phyloP scores from a whole-genome alignment of 1,140 invertebrate genomes.

The Pantala flavescens region DNA sequence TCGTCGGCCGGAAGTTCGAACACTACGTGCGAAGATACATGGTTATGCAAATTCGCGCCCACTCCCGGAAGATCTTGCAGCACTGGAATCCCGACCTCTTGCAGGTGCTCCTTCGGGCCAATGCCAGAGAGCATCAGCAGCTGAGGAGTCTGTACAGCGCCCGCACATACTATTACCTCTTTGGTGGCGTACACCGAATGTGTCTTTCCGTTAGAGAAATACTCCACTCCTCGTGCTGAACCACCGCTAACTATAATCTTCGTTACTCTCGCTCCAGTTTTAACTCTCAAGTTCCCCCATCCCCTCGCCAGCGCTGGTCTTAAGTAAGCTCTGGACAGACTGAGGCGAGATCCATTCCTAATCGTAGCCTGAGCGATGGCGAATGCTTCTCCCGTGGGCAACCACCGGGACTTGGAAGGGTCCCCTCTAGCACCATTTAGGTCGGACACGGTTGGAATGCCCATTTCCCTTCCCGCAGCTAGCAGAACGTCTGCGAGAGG shows the following conservation, averaged over 20 bases:
- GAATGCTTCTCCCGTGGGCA: constrained; percentile 22
- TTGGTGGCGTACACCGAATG: constrained; percentile 37
- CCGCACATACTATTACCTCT: constrained; percentile 60
- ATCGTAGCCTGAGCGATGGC: constrained; percentile 40
- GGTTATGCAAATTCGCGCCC: constrained; percentile 42
- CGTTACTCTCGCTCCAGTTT: constrained; percentile 33
- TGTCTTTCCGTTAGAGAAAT: constrained; percentile 20
- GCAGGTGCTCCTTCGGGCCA: constrained; percentile 50
- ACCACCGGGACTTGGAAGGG: background rate
- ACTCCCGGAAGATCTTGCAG: constrained; percentile 37
- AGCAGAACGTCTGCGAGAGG: constrained; percentile 43
- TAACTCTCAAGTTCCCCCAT: constrained; percentile 35
- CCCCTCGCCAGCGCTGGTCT: constrained; percentile 30
- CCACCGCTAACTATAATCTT: constrained; percentile 38
- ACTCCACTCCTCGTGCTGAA: constrained; percentile 40
- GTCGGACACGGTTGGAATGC: constrained; percentile 42
- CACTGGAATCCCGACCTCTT: constrained; percentile 35
- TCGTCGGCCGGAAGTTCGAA: background rate
- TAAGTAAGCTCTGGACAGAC: constrained; percentile 43
- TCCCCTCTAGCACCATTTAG: constrained; percentile 38
- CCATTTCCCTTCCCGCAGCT: constrained; percentile 44
- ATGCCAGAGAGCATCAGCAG: constrained; percentile 71
- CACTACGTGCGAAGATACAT: constrained; percentile 23
- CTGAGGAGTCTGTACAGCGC: constrained; percentile 67
- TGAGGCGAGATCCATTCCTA: constrained; percentile 54